phyloP scores from a whole-genome alignment of 2,113 vertebrate species.

The Apodemus speciosus region DNA sequence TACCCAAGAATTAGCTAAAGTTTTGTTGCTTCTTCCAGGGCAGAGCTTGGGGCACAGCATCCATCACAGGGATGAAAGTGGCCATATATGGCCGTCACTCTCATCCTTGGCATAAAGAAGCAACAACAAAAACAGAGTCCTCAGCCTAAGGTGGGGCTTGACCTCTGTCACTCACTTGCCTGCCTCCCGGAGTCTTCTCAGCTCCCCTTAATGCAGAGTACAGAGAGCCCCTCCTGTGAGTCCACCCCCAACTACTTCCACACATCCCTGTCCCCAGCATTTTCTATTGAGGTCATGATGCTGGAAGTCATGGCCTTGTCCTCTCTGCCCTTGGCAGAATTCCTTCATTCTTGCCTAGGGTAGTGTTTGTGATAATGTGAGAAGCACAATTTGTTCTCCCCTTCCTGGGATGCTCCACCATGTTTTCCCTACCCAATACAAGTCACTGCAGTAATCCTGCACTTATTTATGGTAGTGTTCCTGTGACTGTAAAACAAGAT shows the following conservation, averaged over 20 bases:
- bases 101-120: background rate
- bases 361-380: conserved; percentile 63
- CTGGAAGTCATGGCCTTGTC: conserved; percentile 63
- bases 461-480: background rate
- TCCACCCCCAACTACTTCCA: background rate
- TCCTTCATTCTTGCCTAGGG: background rate
- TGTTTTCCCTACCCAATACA: background rate
- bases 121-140: background rate
- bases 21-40: background rate
- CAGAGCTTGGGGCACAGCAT: background rate
- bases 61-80: background rate
- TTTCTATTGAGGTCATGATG: conserved; percentile 31
- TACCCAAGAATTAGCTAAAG: background rate
- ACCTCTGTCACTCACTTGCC: background rate
- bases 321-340: background rate
- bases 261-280: rapidly evolving
- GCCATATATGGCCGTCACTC: background rate
- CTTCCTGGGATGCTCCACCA: background rate
- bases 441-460: background rate
- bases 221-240: background rate
- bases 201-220: background rate
- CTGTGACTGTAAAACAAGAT: background rate
- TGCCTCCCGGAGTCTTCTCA: background rate
- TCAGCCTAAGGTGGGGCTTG: background rate
- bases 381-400: conserved; percentile 63